These are phyloP conservation scores for Thaleichthys pacificus DNA, from an alignment of 2,797 vertebrate genomes.

Conservation along the genomic window DNA sequence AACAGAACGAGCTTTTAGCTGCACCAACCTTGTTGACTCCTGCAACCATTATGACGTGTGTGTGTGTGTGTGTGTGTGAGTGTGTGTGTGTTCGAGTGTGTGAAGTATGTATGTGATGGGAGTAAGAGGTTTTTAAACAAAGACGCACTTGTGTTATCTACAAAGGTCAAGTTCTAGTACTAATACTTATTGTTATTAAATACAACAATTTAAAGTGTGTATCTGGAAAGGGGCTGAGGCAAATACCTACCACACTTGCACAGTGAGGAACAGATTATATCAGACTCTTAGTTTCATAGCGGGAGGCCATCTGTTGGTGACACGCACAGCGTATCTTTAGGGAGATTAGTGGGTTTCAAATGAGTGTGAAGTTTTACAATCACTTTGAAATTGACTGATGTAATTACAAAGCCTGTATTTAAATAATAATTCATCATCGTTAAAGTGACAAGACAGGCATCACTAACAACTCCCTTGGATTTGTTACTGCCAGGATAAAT, in stretches of 20 bases:
- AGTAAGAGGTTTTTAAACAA: slow-evolving; percentile 57
- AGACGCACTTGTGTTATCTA: slow-evolving; percentile 42
- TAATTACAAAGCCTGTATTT: slow-evolving; percentile 52
- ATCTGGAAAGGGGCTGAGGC: slow-evolving; percentile 3
- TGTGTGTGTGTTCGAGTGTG: slow-evolving; percentile 38
- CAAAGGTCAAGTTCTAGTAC: slow-evolving; percentile 14
- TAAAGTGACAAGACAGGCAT: slow-evolving; percentile 36
- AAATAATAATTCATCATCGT: slow-evolving; percentile 56
- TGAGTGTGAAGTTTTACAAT: slow-evolving; percentile 47
- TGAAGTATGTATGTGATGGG: slow-evolving; percentile 25
- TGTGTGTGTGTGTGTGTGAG: slow-evolving; percentile 9
- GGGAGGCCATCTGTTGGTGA: slow-evolving; percentile 50
- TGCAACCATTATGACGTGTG: slow-evolving; percentile 18
- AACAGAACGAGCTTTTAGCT: slow-evolving; percentile 68
- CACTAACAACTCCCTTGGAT: slow-evolving; percentile 28
- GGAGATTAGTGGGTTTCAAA: slow-evolving; percentile 42
- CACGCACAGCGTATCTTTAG: slow-evolving; percentile 46
- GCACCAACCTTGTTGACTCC: slow-evolving; percentile 40
- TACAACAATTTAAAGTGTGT: slow-evolving; percentile 17
- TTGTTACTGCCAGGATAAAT: slow-evolving; percentile 46
- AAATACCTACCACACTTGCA: slow-evolving; percentile 27
- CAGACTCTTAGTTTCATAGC: slow-evolving; percentile 14
- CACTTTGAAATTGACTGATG: slow-evolving; percentile 33
- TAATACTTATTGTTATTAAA: slow-evolving; percentile 40
- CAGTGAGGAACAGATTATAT: slow-evolving; percentile 29